A percentile compares a stretch with the other conserved stretches of the same genome.
phyloP scores from a whole-genome alignment of 2,113 vertebrate genomes.

The Deroptyus accipitrinus region DNA sequence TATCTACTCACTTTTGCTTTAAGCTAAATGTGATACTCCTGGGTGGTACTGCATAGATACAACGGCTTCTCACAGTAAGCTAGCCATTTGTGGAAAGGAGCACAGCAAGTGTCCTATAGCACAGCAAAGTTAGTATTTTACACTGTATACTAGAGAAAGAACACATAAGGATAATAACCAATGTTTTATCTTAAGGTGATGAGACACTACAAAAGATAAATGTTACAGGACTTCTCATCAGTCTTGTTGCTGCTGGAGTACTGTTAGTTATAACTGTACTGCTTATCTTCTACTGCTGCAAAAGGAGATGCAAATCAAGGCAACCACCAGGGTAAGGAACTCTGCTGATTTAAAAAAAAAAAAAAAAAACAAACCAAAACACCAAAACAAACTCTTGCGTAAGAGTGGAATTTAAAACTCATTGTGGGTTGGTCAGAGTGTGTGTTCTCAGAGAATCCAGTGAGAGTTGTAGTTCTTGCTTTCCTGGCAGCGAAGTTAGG shows the following conservation, averaged over 20 bases:
- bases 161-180: background rate
- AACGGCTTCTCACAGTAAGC: background rate
- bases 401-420: background rate
- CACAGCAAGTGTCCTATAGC: background rate
- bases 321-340: constrained; percentile 63
- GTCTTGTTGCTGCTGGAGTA: constrained; percentile 83
- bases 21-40: background rate
- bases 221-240: constrained; percentile 86
- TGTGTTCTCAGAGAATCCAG: background rate
- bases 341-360: background rate
- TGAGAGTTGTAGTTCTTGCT: background rate
- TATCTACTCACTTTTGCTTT: background rate
- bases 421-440: background rate
- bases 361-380: too few species aligned
- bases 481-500: background rate
- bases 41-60: background rate
- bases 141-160: background rate
- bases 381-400: background rate
- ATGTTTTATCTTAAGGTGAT: constrained; percentile 55
- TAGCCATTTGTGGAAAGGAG: background rate
- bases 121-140: background rate
- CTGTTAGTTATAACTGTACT: constrained; percentile 78
- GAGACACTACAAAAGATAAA: constrained; percentile 76
- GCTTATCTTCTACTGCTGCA: constrained; percentile 85
- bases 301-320: constrained; percentile 69